Percentiles rank a stretch among this genome's conserved stretches.
Evolutionary conservation across 2,888 invertebrate genomes (phyloP).

Genomic region (Atethmia centrago): DNA sequence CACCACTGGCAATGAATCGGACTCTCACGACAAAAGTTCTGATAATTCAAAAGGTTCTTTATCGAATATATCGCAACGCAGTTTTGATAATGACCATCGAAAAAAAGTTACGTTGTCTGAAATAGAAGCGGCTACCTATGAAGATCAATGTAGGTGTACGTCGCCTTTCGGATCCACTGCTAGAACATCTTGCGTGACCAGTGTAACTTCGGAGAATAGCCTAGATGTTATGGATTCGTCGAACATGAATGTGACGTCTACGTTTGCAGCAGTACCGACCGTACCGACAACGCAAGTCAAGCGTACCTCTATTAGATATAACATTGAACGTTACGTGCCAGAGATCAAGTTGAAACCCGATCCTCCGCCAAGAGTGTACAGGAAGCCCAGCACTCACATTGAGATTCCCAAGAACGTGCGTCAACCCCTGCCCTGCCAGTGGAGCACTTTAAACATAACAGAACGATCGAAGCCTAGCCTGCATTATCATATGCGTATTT

Average conservation of each 20-base stretch:
- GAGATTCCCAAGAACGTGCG: conserved; percentile 88
- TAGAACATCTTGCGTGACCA: conserved; percentile 91
- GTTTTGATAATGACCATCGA: conserved; percentile 77
- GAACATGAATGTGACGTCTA: conserved; percentile 88
- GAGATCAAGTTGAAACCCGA: conserved; percentile 85
- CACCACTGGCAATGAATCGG: conserved; percentile 82
- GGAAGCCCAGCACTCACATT: conserved; percentile 87
- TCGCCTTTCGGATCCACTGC: conserved; percentile 94
- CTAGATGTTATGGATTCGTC: conserved; percentile 90
- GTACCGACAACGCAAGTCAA: conserved; percentile 87
- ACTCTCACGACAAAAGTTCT: conserved; percentile 80
- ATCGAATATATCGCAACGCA: conserved; percentile 77
- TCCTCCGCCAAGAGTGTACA: conserved; percentile 86
- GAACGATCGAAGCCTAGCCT: conserved; percentile 87
- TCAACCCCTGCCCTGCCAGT: conserved; percentile 82
- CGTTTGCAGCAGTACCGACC: conserved; percentile 85
- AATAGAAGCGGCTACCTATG: conserved; percentile 91
- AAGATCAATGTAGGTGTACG: conserved; percentile 93
- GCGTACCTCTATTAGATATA: conserved; percentile 87
- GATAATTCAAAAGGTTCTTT: conserved; percentile 76
- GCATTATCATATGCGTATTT: conserved; percentile 89
- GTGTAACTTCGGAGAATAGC: conserved; percentile 90
- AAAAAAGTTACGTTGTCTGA: conserved; percentile 89
- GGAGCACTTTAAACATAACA: conserved; percentile 88
- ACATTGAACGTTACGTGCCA: conserved; percentile 85